Evolutionary conservation across 2,888 invertebrate species (phyloP), one percentile per base, ranked within the genome.

Genomic region (Drosophila merina): DNA sequence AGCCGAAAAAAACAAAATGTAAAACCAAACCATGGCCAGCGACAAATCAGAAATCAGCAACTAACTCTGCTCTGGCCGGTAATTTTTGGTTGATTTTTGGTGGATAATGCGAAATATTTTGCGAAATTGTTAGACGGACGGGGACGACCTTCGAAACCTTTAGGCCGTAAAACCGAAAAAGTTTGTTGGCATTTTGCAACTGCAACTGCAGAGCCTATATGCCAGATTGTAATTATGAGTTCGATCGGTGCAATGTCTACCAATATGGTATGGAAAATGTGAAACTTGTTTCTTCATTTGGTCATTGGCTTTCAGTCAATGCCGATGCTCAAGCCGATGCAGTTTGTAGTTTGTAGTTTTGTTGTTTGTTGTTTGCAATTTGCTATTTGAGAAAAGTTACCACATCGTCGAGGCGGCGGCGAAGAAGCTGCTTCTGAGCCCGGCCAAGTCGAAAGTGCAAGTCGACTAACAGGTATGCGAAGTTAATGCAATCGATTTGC

Each of bases 401-500:
- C 68, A 54, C 64, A 55, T 55, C 67, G 44, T 6, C 33, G 8
- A 4, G 33, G 45, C 50, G 10, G 8, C 55, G 31, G 8, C 55
- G 31, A 62, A 49, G 50, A 57, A 54, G 64, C 73, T 14, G 56
- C 49, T 51, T 42, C 56, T 50, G 33, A 44, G 64, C 40, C 14
- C 14, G 40, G 40, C 14, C 40, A n/a, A 14, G 20, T 80, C 56
- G 82, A 82, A 82, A 82, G 82, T 87, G 82, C 86, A 82, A 81
- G 82, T 85, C 68, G 69, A 64, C 67, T 66, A 64, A 66, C 64
- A 40, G 73, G 71, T 72, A 70, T 77, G 67, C 71, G 55, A 8
- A 70, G 82, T 71, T 69, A 85, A 72, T 74, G 85, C 79, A 85
- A 85, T 87, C 76, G 88, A 85, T 87, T 87, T 78, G 38, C 68